phyloP scores from a whole-genome alignment of 2,797 vertebrate species.

The Muraenolepis orangiensis region DNA sequence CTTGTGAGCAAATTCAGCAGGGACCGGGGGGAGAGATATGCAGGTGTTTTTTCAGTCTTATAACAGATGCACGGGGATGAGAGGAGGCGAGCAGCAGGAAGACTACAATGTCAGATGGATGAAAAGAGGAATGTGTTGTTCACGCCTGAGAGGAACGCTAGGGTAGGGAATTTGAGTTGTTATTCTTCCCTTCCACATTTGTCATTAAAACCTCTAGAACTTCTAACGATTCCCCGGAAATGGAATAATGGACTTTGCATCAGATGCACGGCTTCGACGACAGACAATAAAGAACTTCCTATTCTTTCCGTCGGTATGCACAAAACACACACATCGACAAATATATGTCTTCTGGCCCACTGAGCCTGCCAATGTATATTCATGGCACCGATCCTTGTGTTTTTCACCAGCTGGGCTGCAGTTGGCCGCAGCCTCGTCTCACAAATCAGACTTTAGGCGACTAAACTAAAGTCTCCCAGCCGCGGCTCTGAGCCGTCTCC shows the following conservation, averaged over 20 bases:
- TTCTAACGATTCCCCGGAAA: background rate
- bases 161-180: background rate
- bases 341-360: slow-evolving; percentile 47
- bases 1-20: slow-evolving; percentile 62
- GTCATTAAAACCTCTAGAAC: background rate
- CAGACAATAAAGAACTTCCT: background rate
- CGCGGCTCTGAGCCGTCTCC: too few relatives aligned
- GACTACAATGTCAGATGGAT: slow-evolving; percentile 47
- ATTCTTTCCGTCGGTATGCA: too few relatives aligned
- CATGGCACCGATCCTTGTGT: slow-evolving; percentile 27
- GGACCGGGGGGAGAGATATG: slow-evolving; percentile 31
- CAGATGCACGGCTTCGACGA: background rate
- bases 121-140: slow-evolving; percentile 62
- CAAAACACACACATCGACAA: background rate
- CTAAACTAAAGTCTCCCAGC: too few relatives aligned
- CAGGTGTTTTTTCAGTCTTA: slow-evolving; percentile 59
- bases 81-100: slow-evolving; percentile 55
- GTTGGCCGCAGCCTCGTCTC: slow-evolving; percentile 49
- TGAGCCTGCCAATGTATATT: slow-evolving; percentile 44
- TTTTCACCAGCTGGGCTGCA: slow-evolving; percentile 53
- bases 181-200: background rate
- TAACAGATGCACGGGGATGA: slow-evolving; percentile 66
- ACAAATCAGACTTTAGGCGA: background rate
- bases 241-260: background rate
- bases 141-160: slow-evolving; percentile 37